Conservation (phyloP, 2,113 vertebrate genomes). For the Stictonetta naevosa region DNA sequence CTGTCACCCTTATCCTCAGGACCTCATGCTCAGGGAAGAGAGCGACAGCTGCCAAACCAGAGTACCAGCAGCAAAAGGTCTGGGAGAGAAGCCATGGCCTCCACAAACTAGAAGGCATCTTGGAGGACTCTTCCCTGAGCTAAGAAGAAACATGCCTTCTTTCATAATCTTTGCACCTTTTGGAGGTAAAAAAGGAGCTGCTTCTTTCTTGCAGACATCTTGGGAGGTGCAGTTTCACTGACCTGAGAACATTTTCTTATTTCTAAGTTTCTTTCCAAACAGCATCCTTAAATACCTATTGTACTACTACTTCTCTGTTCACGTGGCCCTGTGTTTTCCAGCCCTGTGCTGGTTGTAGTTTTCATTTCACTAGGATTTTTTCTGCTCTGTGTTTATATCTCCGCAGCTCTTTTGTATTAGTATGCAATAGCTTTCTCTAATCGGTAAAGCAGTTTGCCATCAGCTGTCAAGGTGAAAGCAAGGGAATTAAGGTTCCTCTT, state of each 20-base stretch:
- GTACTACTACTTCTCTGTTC: not conserved
- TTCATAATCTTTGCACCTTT: not conserved
- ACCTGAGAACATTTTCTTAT: not conserved
- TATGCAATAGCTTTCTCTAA: not conserved
- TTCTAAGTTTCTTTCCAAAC: not conserved
- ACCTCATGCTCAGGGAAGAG: not conserved
- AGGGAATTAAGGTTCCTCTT: not conserved
- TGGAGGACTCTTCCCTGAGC: not conserved
- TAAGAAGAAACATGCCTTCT: not conserved
- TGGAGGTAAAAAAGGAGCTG: not conserved
- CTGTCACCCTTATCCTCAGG: not conserved
- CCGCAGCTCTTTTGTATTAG: not conserved
- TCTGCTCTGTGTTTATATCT: not conserved
- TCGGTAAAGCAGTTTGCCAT: not conserved
- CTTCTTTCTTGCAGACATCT: not conserved
- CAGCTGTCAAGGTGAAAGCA: constrained; percentile 23
- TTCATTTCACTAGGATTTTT: not conserved
- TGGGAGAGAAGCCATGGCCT: not conserved
- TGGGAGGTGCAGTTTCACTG: not conserved
- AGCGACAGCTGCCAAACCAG: not conserved
- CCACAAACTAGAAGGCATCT: not conserved
- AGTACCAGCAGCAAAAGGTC: not conserved
- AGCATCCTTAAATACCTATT: not conserved
- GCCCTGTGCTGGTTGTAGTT: not conserved
- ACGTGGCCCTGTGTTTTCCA: not conserved